Evolutionary conservation across 2,888 invertebrate genomes (phyloP).

Genomic region (Lordiphosa andalusiaca): DNA sequence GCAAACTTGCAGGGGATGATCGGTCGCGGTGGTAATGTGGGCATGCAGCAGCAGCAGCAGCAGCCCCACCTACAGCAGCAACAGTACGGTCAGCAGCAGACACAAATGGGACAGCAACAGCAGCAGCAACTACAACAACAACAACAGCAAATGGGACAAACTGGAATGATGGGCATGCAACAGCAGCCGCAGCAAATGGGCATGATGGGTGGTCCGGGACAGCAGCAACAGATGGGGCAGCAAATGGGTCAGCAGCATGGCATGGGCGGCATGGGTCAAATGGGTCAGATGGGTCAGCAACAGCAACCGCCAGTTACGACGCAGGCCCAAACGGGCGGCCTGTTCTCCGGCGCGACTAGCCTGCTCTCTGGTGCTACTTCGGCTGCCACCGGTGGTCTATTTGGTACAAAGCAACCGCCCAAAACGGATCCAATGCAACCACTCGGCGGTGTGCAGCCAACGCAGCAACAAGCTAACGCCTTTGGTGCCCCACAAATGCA

Average conservation of each 20-base stretch:
- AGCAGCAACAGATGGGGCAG: slow-evolving; percentile 42
- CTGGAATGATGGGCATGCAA: slow-evolving; percentile 72
- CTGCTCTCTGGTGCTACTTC: slow-evolving; percentile 81
- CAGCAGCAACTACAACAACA: slow-evolving; percentile 29
- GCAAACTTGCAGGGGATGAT: slow-evolving; percentile 80
- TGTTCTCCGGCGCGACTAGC: slow-evolving; percentile 80
- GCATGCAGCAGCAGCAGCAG: slow-evolving; percentile 78
- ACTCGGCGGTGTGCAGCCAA: slow-evolving; percentile 79
- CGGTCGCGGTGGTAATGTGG: slow-evolving; percentile 81
- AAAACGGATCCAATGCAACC: slow-evolving; percentile 82
- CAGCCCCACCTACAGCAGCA: slow-evolving; percentile 77
- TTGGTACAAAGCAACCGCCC: slow-evolving; percentile 80
- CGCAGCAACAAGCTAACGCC: slow-evolving; percentile 79
- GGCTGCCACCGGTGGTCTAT: slow-evolving; percentile 81
- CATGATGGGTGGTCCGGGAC: slow-evolving; percentile 44
- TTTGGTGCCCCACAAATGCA: slow-evolving; percentile 76
- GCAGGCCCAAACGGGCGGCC: slow-evolving; percentile 78
- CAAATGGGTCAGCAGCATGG: slow-evolving; percentile 52
- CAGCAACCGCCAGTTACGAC: slow-evolving; percentile 78
- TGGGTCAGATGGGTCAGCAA: slow-evolving; percentile 61
- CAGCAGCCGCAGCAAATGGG: slow-evolving; percentile 60
- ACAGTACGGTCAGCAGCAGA: slow-evolving; percentile 76
- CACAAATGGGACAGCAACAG: slow-evolving; percentile 59
- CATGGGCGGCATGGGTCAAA: slow-evolving; percentile 55
- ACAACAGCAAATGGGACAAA: slow-evolving; percentile 33